These are phyloP conservation scores for Phaethon lepturus DNA, from an alignment of 2,113 vertebrate genomes.

Conservation along the genomic window DNA sequence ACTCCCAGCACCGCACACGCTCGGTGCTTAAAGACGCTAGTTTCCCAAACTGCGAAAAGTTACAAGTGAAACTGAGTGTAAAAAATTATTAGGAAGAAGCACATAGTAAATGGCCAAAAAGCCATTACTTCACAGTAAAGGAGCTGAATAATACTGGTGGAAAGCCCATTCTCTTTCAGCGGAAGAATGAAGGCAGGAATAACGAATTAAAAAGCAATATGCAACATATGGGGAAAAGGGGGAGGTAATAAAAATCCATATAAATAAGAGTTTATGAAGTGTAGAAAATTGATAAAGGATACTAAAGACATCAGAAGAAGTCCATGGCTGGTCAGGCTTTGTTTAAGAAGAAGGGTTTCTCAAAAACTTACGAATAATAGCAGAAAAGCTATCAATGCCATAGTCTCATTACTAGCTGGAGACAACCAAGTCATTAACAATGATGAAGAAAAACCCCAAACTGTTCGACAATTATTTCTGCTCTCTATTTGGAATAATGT, in stretches of 20 bases:
- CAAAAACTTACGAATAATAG: neutral
- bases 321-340: neutral
- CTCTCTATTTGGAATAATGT: neutral
- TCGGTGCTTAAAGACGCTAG: neutral
- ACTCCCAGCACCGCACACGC: neutral
- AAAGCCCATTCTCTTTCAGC: slow-evolving; percentile 5
- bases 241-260: slow-evolving; percentile 7
- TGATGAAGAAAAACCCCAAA: neutral
- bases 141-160: neutral
- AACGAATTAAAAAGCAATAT: slow-evolving; percentile 57
- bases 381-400: neutral
- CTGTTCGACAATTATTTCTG: neutral
- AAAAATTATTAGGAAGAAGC: neutral
- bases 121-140: neutral
- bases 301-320: neutral
- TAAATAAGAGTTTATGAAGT: slow-evolving; percentile 52
- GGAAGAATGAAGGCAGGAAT: slow-evolving; percentile 18
- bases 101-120: neutral
- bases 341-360: neutral
- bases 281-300: slow-evolving; percentile 50
- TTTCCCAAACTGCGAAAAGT: neutral
- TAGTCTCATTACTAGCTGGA: neutral
- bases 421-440: neutral
- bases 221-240: slow-evolving; percentile 28
- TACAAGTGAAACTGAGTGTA: neutral